Evolutionary conservation across 2,888 invertebrate genomes (phyloP), one percentile per base, ranked within the genome.

Genomic region (Erebia ligea): DNA sequence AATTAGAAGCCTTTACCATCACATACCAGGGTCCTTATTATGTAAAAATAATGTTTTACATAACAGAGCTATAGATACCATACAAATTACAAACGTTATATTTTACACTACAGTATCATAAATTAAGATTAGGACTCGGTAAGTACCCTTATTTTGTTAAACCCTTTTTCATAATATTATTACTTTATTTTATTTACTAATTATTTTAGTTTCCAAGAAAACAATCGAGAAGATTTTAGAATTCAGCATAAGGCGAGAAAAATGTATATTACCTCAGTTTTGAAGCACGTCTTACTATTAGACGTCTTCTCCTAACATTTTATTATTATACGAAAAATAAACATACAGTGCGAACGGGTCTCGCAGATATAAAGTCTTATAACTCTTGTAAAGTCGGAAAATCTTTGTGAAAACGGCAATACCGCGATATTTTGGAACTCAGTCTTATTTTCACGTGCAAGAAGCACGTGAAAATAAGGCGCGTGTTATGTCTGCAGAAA

Each of bases 241-340:
- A n/a, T n/a, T 25, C 21, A 15, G 25, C 25, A 3, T 62, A 45
- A 45, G 15, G 66, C 42, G 58, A 54, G 62, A 58, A 67, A 69
- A 67, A 42, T 48, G 52, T 67, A 67, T 72, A 72, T 67, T 59
- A 69, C 63, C 45, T 17, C 59, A 54, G 6, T 40, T 52, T 52
- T 52, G n/a, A 17, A 3, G 19, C 17, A 45, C 52, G 34, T 34
- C 52, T 64, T 17, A 52, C 15, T 52, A 34, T 25, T 52, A 64
- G 34, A 52, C 64, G 34, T 34, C 1, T 17, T 52, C n/a, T 25
- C 2, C 34, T 52, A 9, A 63, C 64, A 64, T 64, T 52, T 64
- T 64, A 52, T 64, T 64, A 52, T 64, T 52, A 52, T 17, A 17
- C 34, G 64, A 34, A 64, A 64, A 25, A 64, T 25, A 64, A 63